Evolutionary conservation across 1,140 invertebrate genomes (phyloP).

Genomic region (Limonius californicus): DNA sequence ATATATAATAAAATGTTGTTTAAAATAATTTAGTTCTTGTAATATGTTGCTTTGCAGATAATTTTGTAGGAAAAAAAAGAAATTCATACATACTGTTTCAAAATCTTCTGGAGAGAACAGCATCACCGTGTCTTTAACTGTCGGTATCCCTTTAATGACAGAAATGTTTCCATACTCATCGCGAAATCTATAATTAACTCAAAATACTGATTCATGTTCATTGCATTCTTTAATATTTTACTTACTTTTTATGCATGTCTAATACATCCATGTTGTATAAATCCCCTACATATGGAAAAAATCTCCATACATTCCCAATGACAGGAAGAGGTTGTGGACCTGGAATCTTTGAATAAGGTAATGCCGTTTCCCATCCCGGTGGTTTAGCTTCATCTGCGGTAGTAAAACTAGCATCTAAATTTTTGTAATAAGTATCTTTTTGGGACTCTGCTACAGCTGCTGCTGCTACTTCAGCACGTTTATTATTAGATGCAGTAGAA

Average conservation of each 20-base stretch:
- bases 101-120: conserved; percentile 28
- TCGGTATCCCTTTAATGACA: conserved; percentile 18
- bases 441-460: no score
- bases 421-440: no score
- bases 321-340: conserved; percentile 48
- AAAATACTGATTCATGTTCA: no score
- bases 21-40: no score
- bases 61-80: no score
- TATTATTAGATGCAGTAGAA: no score
- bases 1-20: no score
- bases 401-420: no score
- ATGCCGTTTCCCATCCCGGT: conserved; percentile 25
- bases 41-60: no score
- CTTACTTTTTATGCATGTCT: conserved; percentile 24
- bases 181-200: conserved; percentile 17
- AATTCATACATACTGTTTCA: conserved; percentile 32
- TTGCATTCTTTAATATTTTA: no score
- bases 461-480: no score
- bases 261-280: conserved; percentile 22
- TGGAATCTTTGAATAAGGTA: conserved; percentile 50
- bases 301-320: conserved; percentile 47
- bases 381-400: conserved; percentile 16
- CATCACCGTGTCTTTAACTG: conserved; percentile 15
- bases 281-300: conserved; percentile 27
- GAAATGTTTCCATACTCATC: conserved; percentile 27